A percentile compares a stretch with the other conserved stretches of the same genome.
These are phyloP conservation scores for Chloroceryle inda DNA, from an alignment of 2,797 vertebrate genomes.

Conservation along the genomic window DNA sequence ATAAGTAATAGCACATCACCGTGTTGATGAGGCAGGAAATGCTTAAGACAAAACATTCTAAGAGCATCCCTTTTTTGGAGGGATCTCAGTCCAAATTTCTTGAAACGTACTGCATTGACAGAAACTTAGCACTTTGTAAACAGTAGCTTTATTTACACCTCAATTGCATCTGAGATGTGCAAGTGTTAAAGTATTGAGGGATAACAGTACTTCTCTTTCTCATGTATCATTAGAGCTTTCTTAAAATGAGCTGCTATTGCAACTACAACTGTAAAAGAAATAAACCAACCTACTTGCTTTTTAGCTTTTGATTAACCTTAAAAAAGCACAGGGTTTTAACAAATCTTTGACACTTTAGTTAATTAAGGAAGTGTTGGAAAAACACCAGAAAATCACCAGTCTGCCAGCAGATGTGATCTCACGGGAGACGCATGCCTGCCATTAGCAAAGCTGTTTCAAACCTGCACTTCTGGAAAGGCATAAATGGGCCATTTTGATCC, in stretches of 20 bases:
- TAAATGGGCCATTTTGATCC: background rate
- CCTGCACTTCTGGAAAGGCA: background rate
- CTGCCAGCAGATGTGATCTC: background rate
- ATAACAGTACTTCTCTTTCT: background rate
- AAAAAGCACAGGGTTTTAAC: background rate
- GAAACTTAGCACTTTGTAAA: background rate
- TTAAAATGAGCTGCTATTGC: background rate
- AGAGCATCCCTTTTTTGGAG: background rate
- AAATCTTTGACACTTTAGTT: background rate
- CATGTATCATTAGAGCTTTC: background rate
- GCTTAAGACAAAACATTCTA: background rate
- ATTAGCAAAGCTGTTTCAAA: background rate
- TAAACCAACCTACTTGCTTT: background rate
- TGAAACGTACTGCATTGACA: background rate
- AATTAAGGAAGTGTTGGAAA: background rate
- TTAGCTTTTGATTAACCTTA: background rate
- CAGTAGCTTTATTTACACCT: background rate
- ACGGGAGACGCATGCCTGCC: background rate
- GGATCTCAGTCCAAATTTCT: background rate
- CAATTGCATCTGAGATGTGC: background rate
- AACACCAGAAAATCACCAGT: background rate
- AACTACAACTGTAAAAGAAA: background rate
- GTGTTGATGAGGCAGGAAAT: background rate
- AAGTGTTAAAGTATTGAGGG: background rate
- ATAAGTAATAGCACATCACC: background rate